phyloP scores from a whole-genome alignment of 2,113 vertebrate species.

The Archocentrus centrarchus region DNA sequence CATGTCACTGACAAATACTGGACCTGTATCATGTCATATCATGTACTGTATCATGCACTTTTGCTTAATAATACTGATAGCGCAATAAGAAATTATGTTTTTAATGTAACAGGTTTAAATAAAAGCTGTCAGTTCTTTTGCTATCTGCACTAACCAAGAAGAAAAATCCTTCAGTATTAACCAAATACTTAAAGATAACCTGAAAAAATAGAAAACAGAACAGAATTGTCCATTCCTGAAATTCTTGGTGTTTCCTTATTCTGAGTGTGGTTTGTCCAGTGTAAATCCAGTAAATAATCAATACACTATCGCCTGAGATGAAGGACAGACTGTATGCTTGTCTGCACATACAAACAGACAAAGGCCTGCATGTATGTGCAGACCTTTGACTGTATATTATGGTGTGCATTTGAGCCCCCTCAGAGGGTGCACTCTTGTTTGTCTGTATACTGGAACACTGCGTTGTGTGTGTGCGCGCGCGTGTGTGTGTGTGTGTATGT shows the following conservation, averaged over 20 bases:
- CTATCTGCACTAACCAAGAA: neutral
- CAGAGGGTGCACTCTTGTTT: slow-evolving; percentile 1
- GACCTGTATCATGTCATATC: neutral
- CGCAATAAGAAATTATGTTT: neutral
- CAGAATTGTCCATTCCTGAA: neutral
- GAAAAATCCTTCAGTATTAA: neutral
- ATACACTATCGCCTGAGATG: slow-evolving; percentile 13
- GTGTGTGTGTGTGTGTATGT: neutral
- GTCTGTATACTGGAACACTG: neutral
- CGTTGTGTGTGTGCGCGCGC: neutral
- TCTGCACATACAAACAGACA: neutral
- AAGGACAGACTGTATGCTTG: neutral
- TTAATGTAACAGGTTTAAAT: neutral
- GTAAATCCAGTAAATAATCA: slow-evolving; percentile 54
- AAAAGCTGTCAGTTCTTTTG: neutral
- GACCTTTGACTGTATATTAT: neutral
- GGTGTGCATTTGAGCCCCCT: slow-evolving; percentile 12
- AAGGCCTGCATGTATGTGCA: slow-evolving; percentile 18
- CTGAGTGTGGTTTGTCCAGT: slow-evolving; percentile 25
- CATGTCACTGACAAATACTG: neutral
- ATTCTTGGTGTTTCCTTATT: slow-evolving; percentile 33
- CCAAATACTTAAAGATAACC: neutral
- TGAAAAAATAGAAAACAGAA: neutral
- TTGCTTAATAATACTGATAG: neutral
- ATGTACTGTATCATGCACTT: neutral